A percentile compares a stretch with the other conserved stretches of the same genome.
phyloP scores from a whole-genome alignment of 2,113 vertebrate species.

The Hucho hucho region DNA sequence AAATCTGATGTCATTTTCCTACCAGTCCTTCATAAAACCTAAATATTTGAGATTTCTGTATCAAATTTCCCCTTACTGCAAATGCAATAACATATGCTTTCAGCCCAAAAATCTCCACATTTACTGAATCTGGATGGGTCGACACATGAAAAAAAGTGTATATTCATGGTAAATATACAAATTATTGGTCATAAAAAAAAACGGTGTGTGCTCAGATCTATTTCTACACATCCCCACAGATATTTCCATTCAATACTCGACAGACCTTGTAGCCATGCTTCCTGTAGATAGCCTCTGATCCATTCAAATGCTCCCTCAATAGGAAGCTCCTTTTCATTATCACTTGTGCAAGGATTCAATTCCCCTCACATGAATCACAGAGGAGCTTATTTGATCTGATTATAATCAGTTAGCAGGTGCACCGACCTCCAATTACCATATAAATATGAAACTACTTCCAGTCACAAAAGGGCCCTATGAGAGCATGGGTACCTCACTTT shows the following conservation, averaged over 20 bases:
- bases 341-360: neutral
- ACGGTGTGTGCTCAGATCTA: no score
- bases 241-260: neutral
- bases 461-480: neutral
- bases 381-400: neutral
- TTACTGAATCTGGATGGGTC: no score
- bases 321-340: neutral
- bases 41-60: no score
- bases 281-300: neutral
- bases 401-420: conserved; percentile 13
- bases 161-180: no score
- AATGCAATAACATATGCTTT: no score
- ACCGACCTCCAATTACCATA: conserved; percentile 5
- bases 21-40: no score
- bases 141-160: no score
- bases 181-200: no score
- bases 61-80: no score
- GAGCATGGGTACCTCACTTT: neutral
- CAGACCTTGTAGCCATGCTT: neutral
- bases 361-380: neutral
- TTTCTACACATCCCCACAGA: no score
- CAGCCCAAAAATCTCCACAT: no score
- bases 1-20: no score
- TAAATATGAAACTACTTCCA: neutral
- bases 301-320: neutral